Percentiles rank a stretch among this genome's conserved stretches.
Conservation (phyloP, 2,888 invertebrate genomes). For the Tuberolachnus salignus region DNA sequence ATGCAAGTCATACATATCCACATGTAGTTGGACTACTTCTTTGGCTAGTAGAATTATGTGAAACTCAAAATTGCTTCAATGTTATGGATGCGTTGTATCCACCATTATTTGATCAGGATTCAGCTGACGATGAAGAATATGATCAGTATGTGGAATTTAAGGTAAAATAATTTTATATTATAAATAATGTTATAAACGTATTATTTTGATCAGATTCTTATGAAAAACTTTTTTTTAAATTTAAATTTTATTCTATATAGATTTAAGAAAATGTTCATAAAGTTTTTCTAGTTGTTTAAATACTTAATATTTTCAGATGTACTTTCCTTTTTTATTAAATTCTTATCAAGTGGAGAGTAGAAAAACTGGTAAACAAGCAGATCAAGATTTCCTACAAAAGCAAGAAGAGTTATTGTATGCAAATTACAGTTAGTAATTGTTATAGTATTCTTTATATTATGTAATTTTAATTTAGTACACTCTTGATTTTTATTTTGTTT, state of each 20-base stretch:
- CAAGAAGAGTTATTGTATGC: constrained; percentile 42
- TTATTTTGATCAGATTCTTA: no score
- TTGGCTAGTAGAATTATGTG: constrained; percentile 57
- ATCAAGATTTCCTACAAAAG: constrained; percentile 35
- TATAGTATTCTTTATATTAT: neutral
- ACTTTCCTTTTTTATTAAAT: constrained; percentile 42
- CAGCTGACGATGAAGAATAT: constrained; percentile 38
- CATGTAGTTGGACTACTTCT: constrained; percentile 57
- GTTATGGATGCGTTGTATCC: constrained; percentile 55
- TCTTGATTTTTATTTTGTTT: neutral
- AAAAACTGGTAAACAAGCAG: constrained; percentile 26
- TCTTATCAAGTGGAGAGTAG: constrained; percentile 46
- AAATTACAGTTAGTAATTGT: constrained; percentile 45
- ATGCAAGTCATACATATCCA: constrained; percentile 57
- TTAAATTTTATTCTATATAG: neutral
- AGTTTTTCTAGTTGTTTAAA: constrained; percentile 4
- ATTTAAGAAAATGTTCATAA: neutral
- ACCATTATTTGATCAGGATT: constrained; percentile 38
- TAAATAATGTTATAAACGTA: no score
- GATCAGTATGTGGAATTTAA: constrained; percentile 51
- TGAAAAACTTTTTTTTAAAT: neutral
- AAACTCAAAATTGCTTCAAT: constrained; percentile 41
- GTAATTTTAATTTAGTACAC: neutral
- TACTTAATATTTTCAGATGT: constrained; percentile 31
- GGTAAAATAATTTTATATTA: constrained; percentile 28